Percentiles rank a stretch among this genome's conserved stretches.
phyloP scores from a whole-genome alignment of 2,113 vertebrate species.

The Todiramphus saurophagus region DNA sequence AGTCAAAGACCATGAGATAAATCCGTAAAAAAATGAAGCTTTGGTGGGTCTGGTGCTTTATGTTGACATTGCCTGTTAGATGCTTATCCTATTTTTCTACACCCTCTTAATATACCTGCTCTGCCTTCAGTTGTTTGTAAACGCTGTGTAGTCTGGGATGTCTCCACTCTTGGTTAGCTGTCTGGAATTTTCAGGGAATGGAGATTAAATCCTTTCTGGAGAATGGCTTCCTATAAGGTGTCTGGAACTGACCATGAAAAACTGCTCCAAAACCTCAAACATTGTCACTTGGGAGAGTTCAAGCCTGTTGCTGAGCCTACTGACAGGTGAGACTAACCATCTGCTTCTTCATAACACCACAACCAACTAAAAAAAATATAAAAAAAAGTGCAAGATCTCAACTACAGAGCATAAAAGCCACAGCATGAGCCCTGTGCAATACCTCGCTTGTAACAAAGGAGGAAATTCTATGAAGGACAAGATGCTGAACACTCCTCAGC shows the following conservation, averaged over 20 bases:
- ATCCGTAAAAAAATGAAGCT: neutral
- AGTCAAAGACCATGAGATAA: neutral
- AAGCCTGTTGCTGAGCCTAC: neutral
- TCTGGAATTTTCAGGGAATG: neutral
- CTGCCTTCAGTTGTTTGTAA: neutral
- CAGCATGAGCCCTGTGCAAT: neutral
- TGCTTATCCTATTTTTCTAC: neutral
- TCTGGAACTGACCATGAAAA: neutral
- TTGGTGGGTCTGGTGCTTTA: neutral
- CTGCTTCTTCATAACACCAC: neutral
- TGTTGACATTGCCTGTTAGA: neutral
- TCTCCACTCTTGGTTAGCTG: neutral
- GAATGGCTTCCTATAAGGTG: neutral
- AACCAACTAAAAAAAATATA: neutral
- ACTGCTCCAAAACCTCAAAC: neutral
- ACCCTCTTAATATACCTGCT: neutral
- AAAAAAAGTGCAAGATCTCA: neutral
- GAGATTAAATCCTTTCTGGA: neutral
- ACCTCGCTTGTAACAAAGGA: neutral
- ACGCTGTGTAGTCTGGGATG: neutral
- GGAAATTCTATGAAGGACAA: neutral
- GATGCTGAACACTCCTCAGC: neutral
- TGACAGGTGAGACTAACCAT: neutral
- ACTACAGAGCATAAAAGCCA: neutral
- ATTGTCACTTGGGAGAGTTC: neutral